Conservation (phyloP, 2,888 invertebrate species). For the Entomobrya multifasciata region DNA sequence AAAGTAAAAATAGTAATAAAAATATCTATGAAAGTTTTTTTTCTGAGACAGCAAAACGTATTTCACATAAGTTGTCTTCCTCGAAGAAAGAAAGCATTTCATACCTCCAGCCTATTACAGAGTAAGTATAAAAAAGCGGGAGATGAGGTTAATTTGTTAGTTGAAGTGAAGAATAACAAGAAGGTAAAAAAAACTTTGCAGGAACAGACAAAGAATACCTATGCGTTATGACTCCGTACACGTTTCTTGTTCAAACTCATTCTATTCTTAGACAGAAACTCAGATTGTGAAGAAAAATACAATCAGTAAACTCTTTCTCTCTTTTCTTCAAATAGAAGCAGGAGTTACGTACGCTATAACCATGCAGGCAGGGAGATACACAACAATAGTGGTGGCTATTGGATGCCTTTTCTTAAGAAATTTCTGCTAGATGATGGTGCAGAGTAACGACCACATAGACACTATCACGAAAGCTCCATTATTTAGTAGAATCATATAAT, state of each 20-base stretch:
- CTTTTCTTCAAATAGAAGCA: not conserved
- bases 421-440: not conserved
- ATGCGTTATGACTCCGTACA: not conserved
- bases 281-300: constrained; percentile 31
- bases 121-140: not conserved
- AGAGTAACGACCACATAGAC: not conserved
- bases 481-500: constrained; percentile 16
- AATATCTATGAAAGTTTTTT: constrained; percentile 42
- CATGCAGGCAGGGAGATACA: not conserved
- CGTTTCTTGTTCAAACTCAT: not conserved
- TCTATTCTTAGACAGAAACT: not conserved
- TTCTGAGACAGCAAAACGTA: not conserved
- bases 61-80: not conserved
- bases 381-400: not conserved
- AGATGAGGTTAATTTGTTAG: constrained; percentile 60
- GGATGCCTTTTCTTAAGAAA: not conserved
- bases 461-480: constrained; percentile 25
- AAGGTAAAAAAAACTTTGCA: not conserved
- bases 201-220: not conserved
- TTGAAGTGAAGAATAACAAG: constrained; percentile 36
- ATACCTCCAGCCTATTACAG: too few species aligned
- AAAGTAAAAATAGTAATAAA: constrained; percentile 34
- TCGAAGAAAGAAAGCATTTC: constrained; percentile 15
- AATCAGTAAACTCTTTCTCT: not conserved
- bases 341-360: too few species aligned